Percentiles rank a stretch among this genome's conserved stretches.
Conservation (phyloP, 2,113 vertebrate genomes). For the Bostrychus sinensis region DNA sequence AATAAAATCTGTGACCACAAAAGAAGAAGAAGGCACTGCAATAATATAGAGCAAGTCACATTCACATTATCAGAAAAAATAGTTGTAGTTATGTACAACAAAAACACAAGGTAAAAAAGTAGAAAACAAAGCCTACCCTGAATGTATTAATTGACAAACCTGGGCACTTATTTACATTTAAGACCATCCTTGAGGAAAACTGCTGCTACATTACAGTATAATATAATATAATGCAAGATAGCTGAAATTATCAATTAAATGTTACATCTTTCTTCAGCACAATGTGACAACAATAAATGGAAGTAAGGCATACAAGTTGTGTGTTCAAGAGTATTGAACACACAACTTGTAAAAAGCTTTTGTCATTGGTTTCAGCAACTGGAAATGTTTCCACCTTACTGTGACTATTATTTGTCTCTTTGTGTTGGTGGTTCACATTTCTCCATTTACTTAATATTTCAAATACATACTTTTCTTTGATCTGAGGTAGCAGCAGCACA, state of each 20-base stretch:
- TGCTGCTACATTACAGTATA: neutral
- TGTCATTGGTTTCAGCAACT: constrained; percentile 4
- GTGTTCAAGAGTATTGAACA: no score
- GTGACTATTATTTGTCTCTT: constrained; percentile 6
- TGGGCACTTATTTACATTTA: neutral
- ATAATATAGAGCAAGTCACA: neutral
- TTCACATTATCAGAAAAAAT: neutral
- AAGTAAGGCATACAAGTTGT: no score
- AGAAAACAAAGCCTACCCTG: neutral
- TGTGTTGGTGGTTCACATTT: constrained; percentile 4
- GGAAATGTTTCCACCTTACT: no score
- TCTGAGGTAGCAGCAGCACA: no score
- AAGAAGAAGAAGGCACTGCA: neutral
- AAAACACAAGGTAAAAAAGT: neutral
- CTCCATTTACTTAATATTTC: neutral
- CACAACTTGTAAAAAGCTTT: constrained; percentile 9
- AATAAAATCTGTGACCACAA: neutral
- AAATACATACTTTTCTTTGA: constrained; percentile 10
- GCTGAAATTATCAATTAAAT: no score
- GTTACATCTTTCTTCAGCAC: no score
- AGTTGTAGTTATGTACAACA: neutral
- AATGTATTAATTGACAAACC: neutral
- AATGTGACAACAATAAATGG: no score
- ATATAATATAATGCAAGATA: no score
- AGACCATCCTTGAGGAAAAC: neutral